Evolutionary conservation across 2,113 vertebrate species (phyloP), one percentile per base, ranked within the genome.

Genomic region (Cygnus buccinator): DNA sequence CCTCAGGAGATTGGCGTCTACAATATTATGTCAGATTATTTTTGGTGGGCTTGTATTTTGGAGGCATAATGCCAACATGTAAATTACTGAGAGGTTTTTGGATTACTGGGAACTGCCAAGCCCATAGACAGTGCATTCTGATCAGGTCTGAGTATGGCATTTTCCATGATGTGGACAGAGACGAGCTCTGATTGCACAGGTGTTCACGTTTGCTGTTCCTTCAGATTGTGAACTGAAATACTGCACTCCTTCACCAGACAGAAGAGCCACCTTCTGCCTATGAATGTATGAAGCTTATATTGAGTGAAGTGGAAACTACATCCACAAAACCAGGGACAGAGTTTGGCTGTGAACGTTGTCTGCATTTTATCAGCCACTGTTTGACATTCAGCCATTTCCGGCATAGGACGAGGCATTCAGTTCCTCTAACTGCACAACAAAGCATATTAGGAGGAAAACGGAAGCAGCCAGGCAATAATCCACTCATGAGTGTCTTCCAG

Each of bases 381-480:
- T 67, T 54, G 59, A 68, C 66, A 65, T 50, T 58, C 74, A 68
- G 54, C 17, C 33, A 17, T 81, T 93, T 90, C 79, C 35, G 12
- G 46, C 35, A 4, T 54, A 66, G 52, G 63, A 46, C 58, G 72
- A 90, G 43, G 35, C 8, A 1, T 67, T 90, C 54, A 15, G 59
- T 87, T 92, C 87, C 78, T 77, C 65, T 84, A 13, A 0, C 63
- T 22, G 41, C 59, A 73, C 68, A 87, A 65, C 83, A 94, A 84
- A 81, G 55, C 35, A 2, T 39, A 3, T 41, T 35, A 35, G 59
- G 59, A 84, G 78, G 79, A 82, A 88, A 68, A 65, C 29, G 19
- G 84, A 89, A 90, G 55, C 79, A 90, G 90, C 41, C 66, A 71
- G 57, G 75, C 84, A 94, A 11, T 71, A 71, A 88, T 62, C 57